Percentiles rank a stretch among this genome's conserved stretches.
These are phyloP conservation scores for Drosophila paulistorum DNA, from an alignment of 1,140 invertebrate species.

Conservation along the genomic window DNA sequence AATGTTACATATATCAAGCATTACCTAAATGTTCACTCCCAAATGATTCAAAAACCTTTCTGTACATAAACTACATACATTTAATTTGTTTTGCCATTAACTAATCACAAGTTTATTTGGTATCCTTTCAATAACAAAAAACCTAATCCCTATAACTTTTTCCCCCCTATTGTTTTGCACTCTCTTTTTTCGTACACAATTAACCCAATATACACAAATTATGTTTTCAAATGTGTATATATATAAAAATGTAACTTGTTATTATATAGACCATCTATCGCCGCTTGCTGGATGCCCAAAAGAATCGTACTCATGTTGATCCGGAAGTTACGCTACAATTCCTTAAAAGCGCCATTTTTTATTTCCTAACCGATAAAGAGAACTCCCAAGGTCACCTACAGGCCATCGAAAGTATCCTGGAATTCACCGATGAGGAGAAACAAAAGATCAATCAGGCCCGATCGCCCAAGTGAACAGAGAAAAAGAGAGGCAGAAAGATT, in stretches of 20 bases:
- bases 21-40: slow-evolving; percentile 64
- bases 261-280: slow-evolving; percentile 91
- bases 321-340: slow-evolving; percentile 94
- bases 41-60: slow-evolving; percentile 44
- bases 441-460: slow-evolving; percentile 88
- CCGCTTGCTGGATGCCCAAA: slow-evolving; percentile 89
- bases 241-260: slow-evolving; percentile 1
- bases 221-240: neutral
- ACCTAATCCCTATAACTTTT: slow-evolving; percentile 35
- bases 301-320: slow-evolving; percentile 87
- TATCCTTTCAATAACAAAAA: neutral
- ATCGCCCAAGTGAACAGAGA: slow-evolving; percentile 67
- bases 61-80: slow-evolving; percentile 55
- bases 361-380: slow-evolving; percentile 93
- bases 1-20: slow-evolving; percentile 64
- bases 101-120: too few relatives aligned
- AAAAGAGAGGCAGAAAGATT: neutral
- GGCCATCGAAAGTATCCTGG: slow-evolving; percentile 93
- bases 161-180: slow-evolving; percentile 41
- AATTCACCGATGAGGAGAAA: slow-evolving; percentile 90
- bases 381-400: slow-evolving; percentile 92
- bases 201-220: slow-evolving; percentile 27
- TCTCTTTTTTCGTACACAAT: slow-evolving; percentile 34
- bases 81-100: slow-evolving; percentile 31
- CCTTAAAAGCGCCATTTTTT: slow-evolving; percentile 94